A percentile compares a stretch with the other conserved stretches of the same genome.
Conservation (phyloP, 92 coral and sea anemone species). For the Desmophyllum pertusum region DNA sequence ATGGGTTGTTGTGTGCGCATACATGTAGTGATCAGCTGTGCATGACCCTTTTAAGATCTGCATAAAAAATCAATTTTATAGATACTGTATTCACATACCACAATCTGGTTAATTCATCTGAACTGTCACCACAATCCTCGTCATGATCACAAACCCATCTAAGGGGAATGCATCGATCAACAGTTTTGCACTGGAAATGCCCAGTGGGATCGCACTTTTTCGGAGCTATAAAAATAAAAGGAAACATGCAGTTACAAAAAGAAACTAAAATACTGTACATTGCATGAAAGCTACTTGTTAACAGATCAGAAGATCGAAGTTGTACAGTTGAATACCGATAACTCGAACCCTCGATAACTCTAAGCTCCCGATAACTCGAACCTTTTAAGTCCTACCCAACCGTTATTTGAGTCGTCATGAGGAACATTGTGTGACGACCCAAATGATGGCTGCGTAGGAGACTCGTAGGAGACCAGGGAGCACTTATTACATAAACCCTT, state of each 20-base stretch:
- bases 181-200: conserved; percentile 42
- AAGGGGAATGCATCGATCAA: conserved; percentile 58
- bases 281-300: too few relatives aligned
- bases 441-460: too few relatives aligned
- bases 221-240: conserved; percentile 34
- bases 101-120: conserved; percentile 59
- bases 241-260: not conserved
- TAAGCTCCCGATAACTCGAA: too few relatives aligned
- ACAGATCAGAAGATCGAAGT: not conserved
- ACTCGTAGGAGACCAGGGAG: too few relatives aligned
- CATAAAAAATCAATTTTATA: not conserved
- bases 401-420: too few relatives aligned
- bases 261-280: not conserved
- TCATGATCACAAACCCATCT: conserved; percentile 71
- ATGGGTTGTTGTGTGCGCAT: too few relatives aligned
- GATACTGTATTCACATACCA: conserved; percentile 41
- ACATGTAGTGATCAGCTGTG: too few relatives aligned
- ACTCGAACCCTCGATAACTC: too few relatives aligned
- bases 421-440: too few relatives aligned
- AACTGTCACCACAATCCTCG: conserved; percentile 60
- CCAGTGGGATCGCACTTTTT: conserved; percentile 43
- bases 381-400: too few relatives aligned
- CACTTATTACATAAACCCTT: too few relatives aligned
- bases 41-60: not conserved
- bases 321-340: too few relatives aligned